Evolutionary conservation across 2,113 vertebrate species (phyloP).

Genomic region (Antechinus stuartii): DNA sequence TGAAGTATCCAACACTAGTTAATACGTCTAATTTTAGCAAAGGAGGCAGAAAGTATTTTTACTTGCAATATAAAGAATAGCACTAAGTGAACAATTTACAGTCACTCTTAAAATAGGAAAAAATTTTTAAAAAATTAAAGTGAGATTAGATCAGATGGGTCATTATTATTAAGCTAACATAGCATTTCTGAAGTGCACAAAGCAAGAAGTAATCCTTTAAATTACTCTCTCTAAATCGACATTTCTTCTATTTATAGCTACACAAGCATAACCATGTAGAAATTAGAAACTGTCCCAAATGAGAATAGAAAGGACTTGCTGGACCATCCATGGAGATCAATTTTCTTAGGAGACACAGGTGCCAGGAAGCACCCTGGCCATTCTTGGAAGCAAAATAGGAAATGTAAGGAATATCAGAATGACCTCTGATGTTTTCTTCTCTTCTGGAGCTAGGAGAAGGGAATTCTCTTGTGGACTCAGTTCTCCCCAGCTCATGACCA

Average conservation of each 20-base stretch:
- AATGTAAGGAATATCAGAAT: not conserved
- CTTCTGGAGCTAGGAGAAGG: not conserved
- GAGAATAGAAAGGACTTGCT: not conserved
- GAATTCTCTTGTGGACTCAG: not conserved
- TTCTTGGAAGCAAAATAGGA: not conserved
- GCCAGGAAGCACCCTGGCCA: not conserved
- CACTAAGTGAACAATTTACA: not conserved
- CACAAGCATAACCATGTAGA: not conserved
- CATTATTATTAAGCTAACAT: not conserved
- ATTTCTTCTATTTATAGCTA: not conserved
- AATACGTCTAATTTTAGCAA: not conserved
- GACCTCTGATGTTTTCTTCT: not conserved
- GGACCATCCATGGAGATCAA: not conserved
- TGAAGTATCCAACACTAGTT: not conserved
- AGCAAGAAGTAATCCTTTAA: not conserved
- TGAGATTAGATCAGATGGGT: not conserved
- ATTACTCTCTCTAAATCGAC: not conserved
- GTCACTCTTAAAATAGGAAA: not conserved
- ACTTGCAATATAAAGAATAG: not conserved
- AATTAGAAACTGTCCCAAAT: not conserved
- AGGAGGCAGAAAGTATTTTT: not conserved
- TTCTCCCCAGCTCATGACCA: not conserved
- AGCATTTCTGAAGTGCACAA: not conserved
- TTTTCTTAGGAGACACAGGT: not conserved
- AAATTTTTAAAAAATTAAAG: not conserved